Evolutionary conservation across 2,113 vertebrate genomes (phyloP), one percentile per base, ranked within the genome.

Genomic region (Microtus ochrogaster): DNA sequence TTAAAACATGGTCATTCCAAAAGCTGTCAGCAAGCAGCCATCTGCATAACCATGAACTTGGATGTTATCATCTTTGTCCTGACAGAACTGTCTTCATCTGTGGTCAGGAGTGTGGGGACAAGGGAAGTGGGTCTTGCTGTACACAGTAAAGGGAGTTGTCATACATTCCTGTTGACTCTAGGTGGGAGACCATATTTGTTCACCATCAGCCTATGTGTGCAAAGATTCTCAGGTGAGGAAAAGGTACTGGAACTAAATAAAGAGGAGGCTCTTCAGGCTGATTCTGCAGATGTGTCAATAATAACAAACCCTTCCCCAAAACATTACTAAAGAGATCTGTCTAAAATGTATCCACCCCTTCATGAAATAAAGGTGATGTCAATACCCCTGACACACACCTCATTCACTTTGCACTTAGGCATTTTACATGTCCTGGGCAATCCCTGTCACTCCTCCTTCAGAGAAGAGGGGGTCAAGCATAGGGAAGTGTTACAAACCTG

Each of bases 1-100:
- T 82, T 94, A 97, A 97, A 97, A 91, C 83, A 90, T 28, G 65
- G 77, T 89, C 84, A 82, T 77, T 96, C 95, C 66, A 47, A 85
- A 76, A 82, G 84, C 79, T 78, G 77, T 89, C 65, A 92, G 89
- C 79, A 70, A 0, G 36, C 44, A 94, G 77, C 92, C 88, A 94
- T 96, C 85, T 91, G 70, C 0, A 21, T 30, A 78, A 55, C 82
- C 90, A 16, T 78, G 63, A 93, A 77, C 2, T 11, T 55, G 10
- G n/a, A 82, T 1, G 47, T 63, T 91, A 63, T 74, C 94, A 76
- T 28, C 41, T 87, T 77, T n/a, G 9, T 92, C 88, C 44, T 77
- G 44, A 85, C 78, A 92, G 91, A 96, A 97, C 14, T 4, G 2
- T 22, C 91, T 94, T 87, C 63, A 22, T 88, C 33, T 58, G 89